Evolutionary conservation across 37 sponge, comb jelly and placozoan species (phyloP).

Genomic region (Tethya wilhelma): DNA sequence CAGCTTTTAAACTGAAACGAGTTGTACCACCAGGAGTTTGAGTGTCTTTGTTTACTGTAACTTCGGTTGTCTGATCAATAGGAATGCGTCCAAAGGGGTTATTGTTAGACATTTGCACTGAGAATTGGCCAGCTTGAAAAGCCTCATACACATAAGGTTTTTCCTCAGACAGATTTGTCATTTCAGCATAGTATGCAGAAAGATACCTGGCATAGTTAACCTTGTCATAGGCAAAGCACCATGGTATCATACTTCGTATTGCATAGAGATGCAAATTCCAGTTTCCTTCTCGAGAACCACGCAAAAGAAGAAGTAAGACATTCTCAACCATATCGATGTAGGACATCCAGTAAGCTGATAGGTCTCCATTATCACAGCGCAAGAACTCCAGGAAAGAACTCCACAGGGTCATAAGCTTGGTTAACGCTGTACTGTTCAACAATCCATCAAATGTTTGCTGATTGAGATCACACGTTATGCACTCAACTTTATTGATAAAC

Average conservation of each 20-base stretch:
- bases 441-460: too few species aligned
- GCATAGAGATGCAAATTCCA: conserved; percentile 12
- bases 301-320: conserved; percentile 9
- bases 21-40: conserved; percentile 8
- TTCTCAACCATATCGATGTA: conserved; percentile 23
- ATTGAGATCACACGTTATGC: too few species aligned
- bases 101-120: conserved; percentile 9
- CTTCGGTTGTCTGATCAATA: conserved; percentile 4
- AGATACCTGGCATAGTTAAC: conserved; percentile 1
- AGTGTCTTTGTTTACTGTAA: conserved; percentile 13
- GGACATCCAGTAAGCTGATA: conserved; percentile 18
- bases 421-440: too few species aligned
- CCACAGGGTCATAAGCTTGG: too few species aligned
- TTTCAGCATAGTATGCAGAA: conserved; percentile 20
- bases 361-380: conserved; percentile 8
- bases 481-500: too few species aligned
- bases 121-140: conserved; percentile 14
- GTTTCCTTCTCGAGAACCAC: conserved; percentile 12
- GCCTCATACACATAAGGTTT: conserved; percentile 16
- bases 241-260: conserved; percentile 8
- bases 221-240: conserved; percentile 25
- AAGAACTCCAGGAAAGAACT: too few species aligned
- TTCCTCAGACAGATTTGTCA: conserved; percentile 3
- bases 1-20: not conserved
- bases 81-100: conserved; percentile 18